Base-by-base conservation (phyloP, 2,888 invertebrate species). In the Megaustenia siamemsis region DNA sequence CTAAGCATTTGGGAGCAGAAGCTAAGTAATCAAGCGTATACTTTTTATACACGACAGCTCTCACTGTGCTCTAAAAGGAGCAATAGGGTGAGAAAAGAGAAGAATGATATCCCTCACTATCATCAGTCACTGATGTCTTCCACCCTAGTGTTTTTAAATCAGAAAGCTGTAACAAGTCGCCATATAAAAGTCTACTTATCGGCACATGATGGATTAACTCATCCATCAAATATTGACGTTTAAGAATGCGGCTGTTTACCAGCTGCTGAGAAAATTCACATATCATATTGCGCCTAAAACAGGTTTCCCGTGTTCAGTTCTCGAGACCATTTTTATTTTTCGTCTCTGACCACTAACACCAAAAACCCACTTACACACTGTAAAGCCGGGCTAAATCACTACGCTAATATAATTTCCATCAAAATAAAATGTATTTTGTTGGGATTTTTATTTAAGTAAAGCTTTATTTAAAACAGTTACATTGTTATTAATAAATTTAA, bases 311-410 rank as follows among this genome's bases (percentile, higher is more conserved):
- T 63, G 63, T 63, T 63, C 81, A 69, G 71, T 49, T 81, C 71
- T 71, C 71, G 21, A 28, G 56, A 45, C 35, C 5, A 68, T 38
- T 38, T 68, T 6, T 68, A 15, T 56, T 56, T 56, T 32, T 35
- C 35, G 10, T 12, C 18, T 73, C 68, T 71, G 6, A 24, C 45
- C 81, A 71, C 24, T 49, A 60, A n/a, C n/a, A n/a, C n/a, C 80
- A 80, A 49, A 53, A 28, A 68, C 80, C 80, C 45, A 71, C 49
- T 45, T 49, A 71, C 81, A 35, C 81, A 66, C 24, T n/a, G 38
- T n/a, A 6, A 40, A 28, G 45, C 81, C 68, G 81, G 68, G 38
- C n/a, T 28, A 18, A 28, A 81, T 71, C 49, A 71, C 18, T 81
- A n/a, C 81, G 81, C 81, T 66, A 32, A 35, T 28, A 35, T 40